These are phyloP conservation scores for Columba guinea DNA, from an alignment of 2,797 vertebrate species.

Conservation along the genomic window DNA sequence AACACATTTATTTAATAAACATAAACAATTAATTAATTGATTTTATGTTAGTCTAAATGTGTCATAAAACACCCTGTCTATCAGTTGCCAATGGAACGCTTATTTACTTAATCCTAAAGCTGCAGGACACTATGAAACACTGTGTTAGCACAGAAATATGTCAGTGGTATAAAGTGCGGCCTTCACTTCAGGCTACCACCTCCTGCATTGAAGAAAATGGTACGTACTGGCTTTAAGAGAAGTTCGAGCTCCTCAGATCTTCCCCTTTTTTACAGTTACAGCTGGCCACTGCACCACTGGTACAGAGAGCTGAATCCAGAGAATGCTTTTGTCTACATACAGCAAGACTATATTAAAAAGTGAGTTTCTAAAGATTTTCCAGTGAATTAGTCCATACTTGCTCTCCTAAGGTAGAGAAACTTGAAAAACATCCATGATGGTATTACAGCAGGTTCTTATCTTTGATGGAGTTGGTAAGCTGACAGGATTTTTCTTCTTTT, in stretches of 20 bases:
- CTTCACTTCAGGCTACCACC: neutral
- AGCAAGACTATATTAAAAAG: neutral
- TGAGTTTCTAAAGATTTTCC: neutral
- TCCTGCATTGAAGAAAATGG: neutral
- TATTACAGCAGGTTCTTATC: fast-evolving
- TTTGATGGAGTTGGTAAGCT: neutral
- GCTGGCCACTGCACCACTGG: neutral
- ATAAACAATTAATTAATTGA: neutral
- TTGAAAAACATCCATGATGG: neutral
- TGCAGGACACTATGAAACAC: neutral
- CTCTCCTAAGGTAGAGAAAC: neutral
- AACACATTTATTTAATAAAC: neutral
- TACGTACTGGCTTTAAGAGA: neutral
- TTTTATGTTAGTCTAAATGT: neutral
- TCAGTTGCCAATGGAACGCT: neutral
- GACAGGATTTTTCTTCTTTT: neutral
- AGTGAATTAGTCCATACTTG: neutral
- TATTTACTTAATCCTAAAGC: neutral
- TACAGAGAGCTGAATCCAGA: neutral
- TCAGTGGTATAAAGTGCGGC: neutral
- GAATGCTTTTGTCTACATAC: neutral
- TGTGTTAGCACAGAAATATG: neutral
- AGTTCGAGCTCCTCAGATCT: neutral
- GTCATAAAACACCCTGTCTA: neutral
- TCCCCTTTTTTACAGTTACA: neutral